Percentiles rank a stretch among this genome's conserved stretches.
Evolutionary conservation across 1,140 invertebrate genomes (phyloP).

Genomic region (Leptinotarsa defecta): DNA sequence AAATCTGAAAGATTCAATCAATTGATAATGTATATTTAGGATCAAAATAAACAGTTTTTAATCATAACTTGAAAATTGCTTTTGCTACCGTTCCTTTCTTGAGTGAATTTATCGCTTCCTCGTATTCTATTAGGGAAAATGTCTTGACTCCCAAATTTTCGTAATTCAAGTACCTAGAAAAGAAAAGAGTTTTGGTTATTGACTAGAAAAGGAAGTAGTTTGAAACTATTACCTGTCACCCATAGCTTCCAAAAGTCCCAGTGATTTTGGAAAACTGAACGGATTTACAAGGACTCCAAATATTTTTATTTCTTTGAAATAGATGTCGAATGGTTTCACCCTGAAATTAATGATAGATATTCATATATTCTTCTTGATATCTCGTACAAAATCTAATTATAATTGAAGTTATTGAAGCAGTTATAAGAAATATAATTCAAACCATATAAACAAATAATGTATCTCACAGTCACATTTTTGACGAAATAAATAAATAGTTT

Average conservation of each 20-base stretch:
- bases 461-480: too few species aligned
- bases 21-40: too few species aligned
- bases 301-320: constrained; percentile 68
- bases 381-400: too few species aligned
- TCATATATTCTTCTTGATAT: too few species aligned
- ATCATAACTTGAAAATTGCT: constrained; percentile 65
- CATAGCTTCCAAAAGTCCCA: constrained; percentile 66
- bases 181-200: not conserved
- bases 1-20: too few species aligned
- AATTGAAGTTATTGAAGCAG: too few species aligned
- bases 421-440: too few species aligned
- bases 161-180: constrained; percentile 62
- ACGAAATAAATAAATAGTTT: too few species aligned
- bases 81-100: constrained; percentile 67
- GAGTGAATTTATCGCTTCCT: constrained; percentile 62
- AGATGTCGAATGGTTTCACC: constrained; percentile 64
- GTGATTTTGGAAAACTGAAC: constrained; percentile 67
- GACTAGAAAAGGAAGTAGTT: too few species aligned
- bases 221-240: constrained; percentile 56
- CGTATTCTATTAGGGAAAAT: constrained; percentile 64
- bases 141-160: constrained; percentile 68
- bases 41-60: too few species aligned
- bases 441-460: too few species aligned
- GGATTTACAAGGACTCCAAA: constrained; percentile 71
- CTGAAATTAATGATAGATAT: constrained; percentile 55